Evolutionary conservation across 2,113 vertebrate genomes (phyloP).

Genomic region (Limanda limanda): DNA sequence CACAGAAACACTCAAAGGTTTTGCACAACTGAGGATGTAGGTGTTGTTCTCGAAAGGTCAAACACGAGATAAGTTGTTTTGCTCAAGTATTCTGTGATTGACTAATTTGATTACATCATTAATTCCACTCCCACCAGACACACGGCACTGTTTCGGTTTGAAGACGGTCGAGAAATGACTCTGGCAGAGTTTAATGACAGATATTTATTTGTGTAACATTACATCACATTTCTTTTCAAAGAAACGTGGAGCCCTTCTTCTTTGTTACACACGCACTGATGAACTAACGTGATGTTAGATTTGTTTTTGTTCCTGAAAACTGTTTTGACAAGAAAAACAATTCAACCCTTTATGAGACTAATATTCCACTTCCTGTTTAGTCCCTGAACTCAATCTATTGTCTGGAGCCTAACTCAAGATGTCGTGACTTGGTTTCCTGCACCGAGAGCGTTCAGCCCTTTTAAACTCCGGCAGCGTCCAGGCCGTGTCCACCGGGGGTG

Average conservation of each 20-base stretch:
- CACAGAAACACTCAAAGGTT: not conserved
- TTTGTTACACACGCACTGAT: not conserved
- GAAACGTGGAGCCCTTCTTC: no score
- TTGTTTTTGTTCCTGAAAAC: slow-evolving; percentile 4
- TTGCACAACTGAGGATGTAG: slow-evolving; percentile 7
- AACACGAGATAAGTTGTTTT: slow-evolving; percentile 8
- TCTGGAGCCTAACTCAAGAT: slow-evolving; percentile 40
- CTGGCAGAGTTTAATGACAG: not conserved
- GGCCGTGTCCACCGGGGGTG: slow-evolving; percentile 49
- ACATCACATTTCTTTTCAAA: not conserved
- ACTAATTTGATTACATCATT: not conserved
- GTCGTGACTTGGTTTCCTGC: slow-evolving; percentile 50
- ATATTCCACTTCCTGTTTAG: slow-evolving; percentile 68
- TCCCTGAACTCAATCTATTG: slow-evolving; percentile 58
- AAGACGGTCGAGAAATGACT: slow-evolving; percentile 25
- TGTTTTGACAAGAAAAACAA: slow-evolving; percentile 52
- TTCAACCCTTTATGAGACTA: slow-evolving; percentile 58
- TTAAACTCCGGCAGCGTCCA: slow-evolving; percentile 47
- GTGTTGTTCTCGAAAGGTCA: slow-evolving; percentile 21
- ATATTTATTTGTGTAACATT: no score
- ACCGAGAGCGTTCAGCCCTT: slow-evolving; percentile 32
- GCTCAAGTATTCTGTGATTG: not conserved
- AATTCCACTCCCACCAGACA: slow-evolving; percentile 13
- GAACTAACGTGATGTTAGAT: not conserved
- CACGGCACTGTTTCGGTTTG: slow-evolving; percentile 10